phyloP scores from a whole-genome alignment of 2,113 vertebrate species.

The Apus apus region DNA sequence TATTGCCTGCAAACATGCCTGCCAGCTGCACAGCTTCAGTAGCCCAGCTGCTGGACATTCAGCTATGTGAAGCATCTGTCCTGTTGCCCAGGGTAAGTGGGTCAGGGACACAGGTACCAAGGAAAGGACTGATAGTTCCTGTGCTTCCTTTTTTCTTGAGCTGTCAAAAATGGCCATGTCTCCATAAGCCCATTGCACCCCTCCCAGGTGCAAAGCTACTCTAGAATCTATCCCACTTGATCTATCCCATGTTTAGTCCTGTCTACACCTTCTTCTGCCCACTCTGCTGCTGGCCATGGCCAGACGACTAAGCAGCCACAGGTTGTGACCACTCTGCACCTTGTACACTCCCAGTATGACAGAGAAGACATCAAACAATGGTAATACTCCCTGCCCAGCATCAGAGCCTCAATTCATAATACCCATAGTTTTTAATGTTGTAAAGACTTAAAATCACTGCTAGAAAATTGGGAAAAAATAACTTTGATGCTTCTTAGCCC shows the following conservation, averaged over 20 bases:
- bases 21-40: background rate
- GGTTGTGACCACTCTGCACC: background rate
- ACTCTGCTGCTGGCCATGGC: background rate
- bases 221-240: background rate
- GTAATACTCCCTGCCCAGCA: background rate
- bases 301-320: background rate
- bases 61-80: background rate
- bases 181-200: background rate
- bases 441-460: background rate
- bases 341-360: background rate
- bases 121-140: background rate
- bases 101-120: background rate
- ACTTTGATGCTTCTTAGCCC: background rate
- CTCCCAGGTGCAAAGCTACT: background rate
- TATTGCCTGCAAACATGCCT: background rate
- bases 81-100: no score
- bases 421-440: background rate
- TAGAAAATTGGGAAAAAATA: background rate
- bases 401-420: background rate
- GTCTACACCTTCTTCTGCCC: background rate
- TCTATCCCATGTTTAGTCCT: background rate
- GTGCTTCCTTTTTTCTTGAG: background rate
- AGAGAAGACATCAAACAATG: background rate
- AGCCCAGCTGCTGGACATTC: background rate
- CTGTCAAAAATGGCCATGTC: background rate